Evolutionary conservation across 2,113 vertebrate species (phyloP), one percentile per base, ranked within the genome.

Genomic region (Oreotrochilus melanogaster): DNA sequence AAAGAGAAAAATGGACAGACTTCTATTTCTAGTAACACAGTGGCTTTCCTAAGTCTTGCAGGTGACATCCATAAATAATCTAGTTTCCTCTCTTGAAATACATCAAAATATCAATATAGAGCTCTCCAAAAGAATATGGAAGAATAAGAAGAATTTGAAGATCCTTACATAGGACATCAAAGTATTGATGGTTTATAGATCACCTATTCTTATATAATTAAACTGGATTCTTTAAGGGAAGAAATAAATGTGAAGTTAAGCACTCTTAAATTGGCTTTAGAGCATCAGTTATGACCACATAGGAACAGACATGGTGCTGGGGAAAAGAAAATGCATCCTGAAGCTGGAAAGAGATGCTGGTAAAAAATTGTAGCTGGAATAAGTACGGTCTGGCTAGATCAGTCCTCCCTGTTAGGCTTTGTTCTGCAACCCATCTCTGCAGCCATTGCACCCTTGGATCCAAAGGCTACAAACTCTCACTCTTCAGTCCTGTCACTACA

Each of bases 51-150:
- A 69, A 43, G 10, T 45, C 43, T 45, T 45, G 43, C 43, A 45
- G 43, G 43, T 45, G 15, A 45, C 15, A 45, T 45, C 43, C 18
- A 45, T 45, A 45, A 45, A 16, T 45, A 45, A 45, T 45, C 43
- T 18, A 45, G 43, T 45, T 45, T 45, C 15, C 43, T 45, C 14
- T 45, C 43, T 45, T 45, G 39, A 91, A 95, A 54, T 30, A 87
- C 45, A 82, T 93, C 76, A 88, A 64, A 65, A 78, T 65, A 45
- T 58, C 56, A 56, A 53, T 42, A 35, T 57, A 86, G 58, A 94
- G 39, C 64, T 91, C 75, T 83, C 76, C 78, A 89, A 80, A 42
- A 78, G 35, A 88, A 94, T 81, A 76, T 66, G 51, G 22, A 86
- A 83, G 28, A 54, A 25, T 37, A 69, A 91, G 75, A 51, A 96